Conservation (phyloP, 2,797 vertebrate genomes). For the Lepilemur ruficaudatus region DNA sequence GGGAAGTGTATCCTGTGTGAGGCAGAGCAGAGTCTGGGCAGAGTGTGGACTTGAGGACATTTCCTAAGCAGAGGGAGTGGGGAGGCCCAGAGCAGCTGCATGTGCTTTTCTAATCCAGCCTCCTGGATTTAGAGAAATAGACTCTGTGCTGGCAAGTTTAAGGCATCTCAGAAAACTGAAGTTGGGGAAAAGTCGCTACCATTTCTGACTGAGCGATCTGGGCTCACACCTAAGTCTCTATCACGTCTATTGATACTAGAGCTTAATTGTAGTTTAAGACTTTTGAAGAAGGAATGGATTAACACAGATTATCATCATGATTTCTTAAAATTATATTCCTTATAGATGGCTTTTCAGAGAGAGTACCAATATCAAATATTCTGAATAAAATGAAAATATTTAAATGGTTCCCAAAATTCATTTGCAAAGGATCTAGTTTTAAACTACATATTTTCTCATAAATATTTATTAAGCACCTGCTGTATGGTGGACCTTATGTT, state of each 20-base stretch:
- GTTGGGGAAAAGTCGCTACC: background rate
- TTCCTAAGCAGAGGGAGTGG: conserved; percentile 30
- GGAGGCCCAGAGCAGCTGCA: background rate
- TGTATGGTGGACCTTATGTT: background rate
- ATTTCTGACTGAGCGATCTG: background rate
- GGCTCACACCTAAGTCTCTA: background rate
- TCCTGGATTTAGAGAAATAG: background rate
- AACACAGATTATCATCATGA: background rate
- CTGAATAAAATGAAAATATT: background rate
- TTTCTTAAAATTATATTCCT: background rate
- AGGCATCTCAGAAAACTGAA: background rate
- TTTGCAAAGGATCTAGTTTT: background rate
- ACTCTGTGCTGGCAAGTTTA: background rate
- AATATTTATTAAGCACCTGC: background rate
- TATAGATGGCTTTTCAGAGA: background rate
- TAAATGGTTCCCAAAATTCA: background rate
- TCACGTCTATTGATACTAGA: background rate
- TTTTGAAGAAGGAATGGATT: background rate
- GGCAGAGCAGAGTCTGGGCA: background rate
- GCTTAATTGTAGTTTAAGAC: background rate
- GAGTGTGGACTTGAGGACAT: background rate
- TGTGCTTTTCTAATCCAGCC: background rate
- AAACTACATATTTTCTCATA: background rate
- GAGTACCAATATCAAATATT: background rate
- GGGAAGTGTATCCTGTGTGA: conserved; percentile 9